Base-by-base conservation (phyloP, 1,140 invertebrate species). In the Anadara kagoshimensis region DNA sequence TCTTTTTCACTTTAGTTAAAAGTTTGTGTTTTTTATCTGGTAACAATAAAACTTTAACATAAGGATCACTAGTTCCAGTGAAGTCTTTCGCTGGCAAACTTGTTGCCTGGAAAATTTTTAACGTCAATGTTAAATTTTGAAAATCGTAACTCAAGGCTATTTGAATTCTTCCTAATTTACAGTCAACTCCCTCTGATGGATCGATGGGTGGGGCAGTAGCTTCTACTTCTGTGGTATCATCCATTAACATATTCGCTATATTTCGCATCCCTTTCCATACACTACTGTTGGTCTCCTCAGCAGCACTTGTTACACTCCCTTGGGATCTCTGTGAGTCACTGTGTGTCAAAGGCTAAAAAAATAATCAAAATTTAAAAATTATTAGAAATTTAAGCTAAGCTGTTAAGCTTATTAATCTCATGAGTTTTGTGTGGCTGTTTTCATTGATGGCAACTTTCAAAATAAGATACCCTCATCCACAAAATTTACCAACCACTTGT, bases 11-110 rank as follows among this genome's bases (percentile, higher is more conserved):
- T 92, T 98, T 98, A 0, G 97, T 99, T 89, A 98, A 95, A 65
- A 98, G 85, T 97, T 97, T 90, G 97, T 98, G 85, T 86, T 98
- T 98, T 90, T 98, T 98, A 89, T 98, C 97, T 3, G 97, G 97
- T 12, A 98, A 91, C 10, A 99, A 91, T 16, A 97, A 97, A 0
- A 98, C 97, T 76, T 88, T 88, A 56, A 90, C 90, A 79, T 90
- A 90, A 36, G 90, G 90, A 80, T 90, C 89, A 79, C 96, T 97
- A 14, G 96, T 98, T 5, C 96, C 97, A 63, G 95, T 96, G 78
- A 98, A 91, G 89, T 98, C 97, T 90, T 97, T 98, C 10, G 96
- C 96, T 68, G 96, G 95, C 41, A 98, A 91, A 80, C 97, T 95
- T 91, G 96, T 97, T 86, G 95, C 96, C 76, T 83, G 82, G 58